These are phyloP conservation scores for Anabas testudineus DNA, from an alignment of 2,797 vertebrate genomes.

Conservation along the genomic window DNA sequence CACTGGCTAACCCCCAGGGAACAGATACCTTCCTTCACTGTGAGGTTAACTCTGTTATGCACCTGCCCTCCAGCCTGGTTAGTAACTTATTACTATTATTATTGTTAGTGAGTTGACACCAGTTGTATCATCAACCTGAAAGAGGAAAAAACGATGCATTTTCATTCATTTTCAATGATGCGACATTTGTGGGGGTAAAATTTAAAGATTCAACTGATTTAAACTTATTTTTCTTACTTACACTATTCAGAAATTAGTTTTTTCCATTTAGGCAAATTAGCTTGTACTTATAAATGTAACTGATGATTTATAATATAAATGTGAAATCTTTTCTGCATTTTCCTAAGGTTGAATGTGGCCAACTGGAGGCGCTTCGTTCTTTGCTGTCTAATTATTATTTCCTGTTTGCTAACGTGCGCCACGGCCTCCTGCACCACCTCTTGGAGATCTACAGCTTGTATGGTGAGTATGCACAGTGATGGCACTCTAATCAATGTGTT, in stretches of 20 bases:
- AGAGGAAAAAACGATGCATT: too few relatives aligned
- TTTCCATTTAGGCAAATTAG: too few relatives aligned
- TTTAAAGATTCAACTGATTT: too few relatives aligned
- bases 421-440: conserved; percentile 83
- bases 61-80: conserved; percentile 88
- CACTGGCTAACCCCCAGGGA: conserved; percentile 80
- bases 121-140: too few relatives aligned
- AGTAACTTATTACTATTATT: conserved; percentile 48
- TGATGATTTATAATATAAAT: too few relatives aligned
- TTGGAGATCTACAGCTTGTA: conserved; percentile 81
- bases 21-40: conserved; percentile 83
- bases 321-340: background rate
- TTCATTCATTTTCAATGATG: too few relatives aligned
- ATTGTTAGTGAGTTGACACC: too few relatives aligned
- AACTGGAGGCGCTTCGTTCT: conserved; percentile 69
- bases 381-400: conserved; percentile 87
- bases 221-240: too few relatives aligned
- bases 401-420: conserved; percentile 83
- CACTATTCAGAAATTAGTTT: too few relatives aligned
- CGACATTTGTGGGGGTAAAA: too few relatives aligned
- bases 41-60: conserved; percentile 80
- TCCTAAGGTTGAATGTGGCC: conserved; percentile 84
- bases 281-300: too few relatives aligned
- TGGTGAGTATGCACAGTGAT: conserved; percentile 71
- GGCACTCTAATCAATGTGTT: background rate